phyloP scores from a whole-genome alignment of 2,888 invertebrate species.

The Ochropleura plecta region DNA sequence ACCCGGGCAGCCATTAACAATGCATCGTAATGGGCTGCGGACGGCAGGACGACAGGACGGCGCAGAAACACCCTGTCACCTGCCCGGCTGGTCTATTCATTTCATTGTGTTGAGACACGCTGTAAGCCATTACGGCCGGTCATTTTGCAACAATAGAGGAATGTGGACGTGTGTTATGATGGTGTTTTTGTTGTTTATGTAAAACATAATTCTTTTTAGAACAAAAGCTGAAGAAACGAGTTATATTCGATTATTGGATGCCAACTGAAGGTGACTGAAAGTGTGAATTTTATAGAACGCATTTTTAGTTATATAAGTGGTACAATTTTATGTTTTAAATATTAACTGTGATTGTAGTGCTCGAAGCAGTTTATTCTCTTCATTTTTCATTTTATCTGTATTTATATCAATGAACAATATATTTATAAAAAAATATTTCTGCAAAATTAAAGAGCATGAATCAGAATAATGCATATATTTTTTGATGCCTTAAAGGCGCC shows the following conservation, averaged over 20 bases:
- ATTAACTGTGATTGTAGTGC: too few relatives aligned
- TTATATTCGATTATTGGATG: not conserved
- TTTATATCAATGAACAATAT: too few relatives aligned
- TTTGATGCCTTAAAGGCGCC: too few relatives aligned
- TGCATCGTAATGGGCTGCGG: conserved; percentile 41
- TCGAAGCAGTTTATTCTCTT: too few relatives aligned
- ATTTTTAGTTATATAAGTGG: too few relatives aligned
- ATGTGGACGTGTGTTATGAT: conserved; percentile 18
- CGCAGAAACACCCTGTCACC: conserved; percentile 48
- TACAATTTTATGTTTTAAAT: too few relatives aligned
- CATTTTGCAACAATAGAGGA: conserved; percentile 24
- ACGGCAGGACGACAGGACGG: not conserved
- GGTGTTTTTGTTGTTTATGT: conserved; percentile 1
- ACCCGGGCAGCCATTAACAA: conserved; percentile 47
- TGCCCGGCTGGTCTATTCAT: conserved; percentile 26
- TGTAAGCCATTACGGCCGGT: conserved; percentile 20
- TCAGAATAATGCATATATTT: too few relatives aligned
- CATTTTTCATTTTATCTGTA: too few relatives aligned
- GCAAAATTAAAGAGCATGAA: too few relatives aligned
- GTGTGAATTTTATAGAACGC: too few relatives aligned
- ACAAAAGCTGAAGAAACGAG: not conserved
- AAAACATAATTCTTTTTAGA: not conserved
- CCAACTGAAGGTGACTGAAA: too few relatives aligned
- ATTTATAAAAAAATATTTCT: too few relatives aligned
- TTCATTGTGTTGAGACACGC: conserved; percentile 20